Evolutionary conservation across 2,888 invertebrate genomes (phyloP).

Genomic region (Rhodophaea formosa): DNA sequence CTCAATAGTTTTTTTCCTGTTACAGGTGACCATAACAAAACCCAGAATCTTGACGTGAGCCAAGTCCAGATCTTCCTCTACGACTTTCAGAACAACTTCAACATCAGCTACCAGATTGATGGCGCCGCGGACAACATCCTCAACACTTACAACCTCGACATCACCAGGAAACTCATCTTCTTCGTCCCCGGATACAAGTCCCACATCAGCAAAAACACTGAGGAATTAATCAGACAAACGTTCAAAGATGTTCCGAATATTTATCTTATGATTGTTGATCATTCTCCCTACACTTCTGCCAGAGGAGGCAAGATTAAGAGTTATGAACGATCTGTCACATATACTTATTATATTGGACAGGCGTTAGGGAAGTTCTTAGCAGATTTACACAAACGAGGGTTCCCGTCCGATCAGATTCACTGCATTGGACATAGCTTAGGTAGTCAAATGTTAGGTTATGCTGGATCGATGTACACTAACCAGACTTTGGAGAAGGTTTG

Average conservation of each 20-base stretch:
- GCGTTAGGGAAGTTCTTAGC: constrained; percentile 59
- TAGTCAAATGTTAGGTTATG: constrained; percentile 61
- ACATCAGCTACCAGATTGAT: constrained; percentile 53
- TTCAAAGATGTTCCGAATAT: constrained; percentile 59
- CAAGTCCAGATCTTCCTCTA: constrained; percentile 62
- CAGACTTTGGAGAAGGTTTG: constrained; percentile 58
- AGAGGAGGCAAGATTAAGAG: constrained; percentile 57
- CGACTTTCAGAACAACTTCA: constrained; percentile 68
- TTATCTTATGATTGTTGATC: constrained; percentile 67
- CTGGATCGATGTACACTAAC: constrained; percentile 52
- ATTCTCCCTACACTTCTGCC: constrained; percentile 62
- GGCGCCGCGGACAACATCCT: constrained; percentile 53
- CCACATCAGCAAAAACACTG: constrained; percentile 58
- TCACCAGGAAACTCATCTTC: constrained; percentile 58
- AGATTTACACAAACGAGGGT: constrained; percentile 49
- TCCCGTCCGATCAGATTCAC: constrained; percentile 60
- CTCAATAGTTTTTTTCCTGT: constrained; percentile 20
- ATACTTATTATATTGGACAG: constrained; percentile 58
- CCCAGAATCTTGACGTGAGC: constrained; percentile 52
- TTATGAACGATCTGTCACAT: constrained; percentile 64
- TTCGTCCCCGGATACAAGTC: constrained; percentile 74
- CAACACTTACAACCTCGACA: constrained; percentile 54
- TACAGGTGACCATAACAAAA: constrained; percentile 67
- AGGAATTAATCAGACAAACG: constrained; percentile 58
- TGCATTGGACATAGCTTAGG: constrained; percentile 70